Evolutionary conservation across 2,113 vertebrate genomes (phyloP), one percentile per base, ranked within the genome.

Genomic region (Potamarius usumacintae): DNA sequence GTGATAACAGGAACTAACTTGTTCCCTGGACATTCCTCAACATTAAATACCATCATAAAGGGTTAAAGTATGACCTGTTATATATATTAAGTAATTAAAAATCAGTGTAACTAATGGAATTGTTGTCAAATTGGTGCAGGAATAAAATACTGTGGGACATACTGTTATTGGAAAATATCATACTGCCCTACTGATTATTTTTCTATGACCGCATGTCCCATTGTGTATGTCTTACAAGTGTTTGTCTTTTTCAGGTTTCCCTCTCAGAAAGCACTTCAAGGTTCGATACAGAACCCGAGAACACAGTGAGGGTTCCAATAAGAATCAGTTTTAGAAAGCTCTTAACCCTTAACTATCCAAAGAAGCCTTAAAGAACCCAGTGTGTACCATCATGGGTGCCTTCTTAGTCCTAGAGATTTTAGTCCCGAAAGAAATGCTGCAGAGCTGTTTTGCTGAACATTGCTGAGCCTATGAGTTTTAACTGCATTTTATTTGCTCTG

Each of bases 401-500:
- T 71, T 27, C 22, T 18, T 20, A 18, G 34, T 48, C 20, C 30
- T 72, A 42, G 17, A 42, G 34, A 12, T 25, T 76, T 48, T 10
- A 74, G 30, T 42, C 42, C 84, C 65, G 84, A 85, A 78, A 17
- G 42, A 79, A 78, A 78, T 53, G 76, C 60, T 50, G n/a, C 55
- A 53, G 79, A 86, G 48, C 62, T 80, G 62, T 53, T 69, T 85
- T 55, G 50, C 50, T 80, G 79, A 86, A 86, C 78, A 80, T 30
- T 69, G 76, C 76, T 86, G 85, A 86, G 71, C n/a, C 71, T 57
- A 57, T 60, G 62, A 77, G 57, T 86, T 69, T 67, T 34, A 52
- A 80, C 62, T 62, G 5, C 25, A 52, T 20, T 57, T 48, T 18
- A 9, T 82, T 86, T 60, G 30, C 30, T 10, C 65, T 72, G 65